Evolutionary conservation across 2,113 vertebrate species (phyloP).

Genomic region (Himantopus leucocephalus): DNA sequence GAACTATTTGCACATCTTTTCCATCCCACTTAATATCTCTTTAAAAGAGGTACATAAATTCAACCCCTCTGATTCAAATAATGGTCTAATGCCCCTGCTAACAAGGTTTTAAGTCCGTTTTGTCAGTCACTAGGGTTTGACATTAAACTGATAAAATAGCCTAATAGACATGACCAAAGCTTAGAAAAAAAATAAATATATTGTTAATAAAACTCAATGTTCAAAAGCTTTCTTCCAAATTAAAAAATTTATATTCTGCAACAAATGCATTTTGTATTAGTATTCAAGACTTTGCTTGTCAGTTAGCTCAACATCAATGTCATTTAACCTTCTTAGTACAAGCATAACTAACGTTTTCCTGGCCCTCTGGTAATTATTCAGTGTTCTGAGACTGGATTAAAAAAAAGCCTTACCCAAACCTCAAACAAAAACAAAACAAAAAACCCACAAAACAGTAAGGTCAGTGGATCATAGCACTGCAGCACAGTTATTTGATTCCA

Average conservation of each 20-base stretch:
- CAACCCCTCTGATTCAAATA: neutral
- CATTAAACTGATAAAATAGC: neutral
- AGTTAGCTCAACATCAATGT: neutral
- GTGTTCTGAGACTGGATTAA: neutral
- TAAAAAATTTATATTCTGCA: neutral
- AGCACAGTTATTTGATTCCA: neutral
- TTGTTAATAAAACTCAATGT: neutral
- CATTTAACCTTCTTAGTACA: neutral
- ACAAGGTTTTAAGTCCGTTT: neutral
- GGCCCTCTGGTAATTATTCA: neutral
- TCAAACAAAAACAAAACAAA: neutral
- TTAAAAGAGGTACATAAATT: neutral
- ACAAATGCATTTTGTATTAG: neutral
- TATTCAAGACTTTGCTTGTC: neutral
- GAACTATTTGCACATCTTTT: neutral
- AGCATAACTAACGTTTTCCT: neutral
- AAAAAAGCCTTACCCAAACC: neutral
- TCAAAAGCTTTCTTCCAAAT: neutral
- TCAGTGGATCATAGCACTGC: neutral
- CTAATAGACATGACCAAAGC: neutral
- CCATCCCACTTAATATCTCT: neutral
- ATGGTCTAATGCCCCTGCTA: neutral
- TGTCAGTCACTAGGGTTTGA: neutral
- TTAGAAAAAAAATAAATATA: neutral
- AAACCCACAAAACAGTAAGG: neutral